A percentile compares a stretch with the other conserved stretches of the same genome.
These are phyloP conservation scores for Epirrhoe alternata DNA, from an alignment of 2,888 invertebrate species.

Conservation along the genomic window DNA sequence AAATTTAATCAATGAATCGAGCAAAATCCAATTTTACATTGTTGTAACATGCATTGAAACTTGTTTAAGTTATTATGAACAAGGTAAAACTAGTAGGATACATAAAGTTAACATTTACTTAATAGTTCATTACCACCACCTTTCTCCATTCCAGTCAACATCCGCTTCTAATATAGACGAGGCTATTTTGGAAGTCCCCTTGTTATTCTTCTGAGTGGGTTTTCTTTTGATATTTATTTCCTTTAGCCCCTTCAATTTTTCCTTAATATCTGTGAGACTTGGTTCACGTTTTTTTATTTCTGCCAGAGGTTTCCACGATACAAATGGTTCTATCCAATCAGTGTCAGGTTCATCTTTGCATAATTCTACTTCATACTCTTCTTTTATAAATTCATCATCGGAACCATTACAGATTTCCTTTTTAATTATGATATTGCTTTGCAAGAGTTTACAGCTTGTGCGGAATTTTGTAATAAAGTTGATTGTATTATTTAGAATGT, in stretches of 20 bases:
- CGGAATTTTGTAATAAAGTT: slow-evolving; percentile 69
- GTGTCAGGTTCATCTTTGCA: slow-evolving; percentile 55
- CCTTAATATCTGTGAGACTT: slow-evolving; percentile 36
- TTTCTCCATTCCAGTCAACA: slow-evolving; percentile 72
- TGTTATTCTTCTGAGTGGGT: slow-evolving; percentile 27
- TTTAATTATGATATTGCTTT: slow-evolving; percentile 60
- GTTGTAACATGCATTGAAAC: too few species aligned
- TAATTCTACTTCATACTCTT: slow-evolving; percentile 51
- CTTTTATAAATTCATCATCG: slow-evolving; percentile 32
- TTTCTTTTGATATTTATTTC: slow-evolving; percentile 44
- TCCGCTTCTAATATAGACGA: slow-evolving; percentile 74
- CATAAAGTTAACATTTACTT: slow-evolving; percentile 6
- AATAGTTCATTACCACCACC: slow-evolving; percentile 71
- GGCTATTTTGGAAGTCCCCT: slow-evolving; percentile 63
- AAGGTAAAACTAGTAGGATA: too few species aligned
- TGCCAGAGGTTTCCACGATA: slow-evolving; percentile 38
- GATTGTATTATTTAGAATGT: slow-evolving; percentile 57
- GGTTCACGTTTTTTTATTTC: slow-evolving; percentile 43
- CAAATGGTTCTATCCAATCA: slow-evolving; percentile 40
- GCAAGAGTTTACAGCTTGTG: slow-evolving; percentile 60
- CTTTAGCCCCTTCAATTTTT: slow-evolving; percentile 36
- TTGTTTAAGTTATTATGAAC: too few species aligned
- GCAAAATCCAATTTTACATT: too few species aligned
- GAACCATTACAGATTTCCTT: slow-evolving; percentile 52
- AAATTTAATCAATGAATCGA: too few species aligned